Base-by-base conservation (phyloP, 2,888 invertebrate species). In the Rotaria magnacalcarata region DNA sequence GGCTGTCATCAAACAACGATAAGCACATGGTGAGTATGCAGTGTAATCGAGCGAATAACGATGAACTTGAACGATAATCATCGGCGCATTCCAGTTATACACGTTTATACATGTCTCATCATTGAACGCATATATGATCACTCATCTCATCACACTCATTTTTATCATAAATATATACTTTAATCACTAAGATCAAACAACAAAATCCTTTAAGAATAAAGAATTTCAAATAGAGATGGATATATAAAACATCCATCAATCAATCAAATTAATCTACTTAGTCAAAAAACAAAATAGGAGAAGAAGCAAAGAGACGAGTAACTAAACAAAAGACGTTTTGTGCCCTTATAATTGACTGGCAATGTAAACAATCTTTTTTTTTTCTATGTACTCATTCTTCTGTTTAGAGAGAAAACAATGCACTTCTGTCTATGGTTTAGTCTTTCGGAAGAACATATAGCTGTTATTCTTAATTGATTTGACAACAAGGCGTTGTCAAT, bases 21-120 rank as follows among this genome's bases (percentile, higher is more conserved):
- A 67, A 34, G 67, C 67, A 67, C 6, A 34, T 41, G 67, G 34
- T 67, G 67, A 67, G 67, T 67, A 67, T 34, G 34, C 67, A 16
- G 34, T 67, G 67, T 67, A 67, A 67, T 67, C 67, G 67, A 67
- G 67, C 67, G 67, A 67, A 67, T 67, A 67, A 67, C 67, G 67
- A 67, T 67, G 67, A 67, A 67, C 67, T 67, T 67, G 67, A 67
- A 67, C 67, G 67, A 67, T 67, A 34, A 67, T 67, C 67, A 41
- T 67, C 34, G 67, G 34, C 67, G 67, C 67, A 67, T 67, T 67
- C 67, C 67, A 67, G 34, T 67, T 19, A 67, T 34, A 67, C 67
- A 7, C 16, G 67, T 27, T 67, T 67, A 19, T 60, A 60, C 27
- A 27, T 41, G 67, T 67, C 34, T 67, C 67, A 67, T 67, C 67